Base-by-base conservation (phyloP, 2,888 invertebrate species). In the Callyntrura sp. region DNA sequence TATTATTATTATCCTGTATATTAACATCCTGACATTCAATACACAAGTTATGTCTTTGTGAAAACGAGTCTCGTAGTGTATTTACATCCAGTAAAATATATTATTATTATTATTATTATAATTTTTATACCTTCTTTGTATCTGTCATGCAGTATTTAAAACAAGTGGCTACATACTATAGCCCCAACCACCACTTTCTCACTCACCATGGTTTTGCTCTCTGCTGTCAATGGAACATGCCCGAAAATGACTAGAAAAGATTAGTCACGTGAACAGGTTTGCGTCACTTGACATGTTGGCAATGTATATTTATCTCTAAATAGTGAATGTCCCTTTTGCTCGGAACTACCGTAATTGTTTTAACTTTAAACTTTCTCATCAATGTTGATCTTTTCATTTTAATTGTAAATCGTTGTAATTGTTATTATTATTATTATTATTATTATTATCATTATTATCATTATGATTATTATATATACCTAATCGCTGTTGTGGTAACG, bases 161-260 rank as follows among this genome's bases (percentile, higher is more conserved):
- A 51, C 57, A 60, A 57, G 14, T 79, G 78, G 78, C 78, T 78
- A 78, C 11, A 28, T 60, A 70, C 51, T 68, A n/a, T 81, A 79
- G 51, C 45, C 88, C 62, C 62, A 62, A 65, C 78, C 60, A 70
- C 85, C 90, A 62, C 83, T 68, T 76, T 78, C 86, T 87, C 90
- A 87, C 86, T 87, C 90, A 79, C 90, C 90, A 90, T 87, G 83
- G 62, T 89, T 84, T 86, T 90, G 86, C 90, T 90, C 90, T 87
- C 90, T 90, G 23, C 87, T 70, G 86, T 87, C 90, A 90, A 87
- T 87, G 86, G 90, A 84, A 90, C 90, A 90, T 81, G 85, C 68
- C 68, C 65, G 25, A 51, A 62, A 48, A 85, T 90, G 90, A 85
- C 85, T 85, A 45, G 45, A 78, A 60, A 76, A 85, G 28, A 48